A percentile compares a stretch with the other conserved stretches of the same genome.
Conservation (phyloP, 2,888 invertebrate species). For the Ophioninae sp. region DNA sequence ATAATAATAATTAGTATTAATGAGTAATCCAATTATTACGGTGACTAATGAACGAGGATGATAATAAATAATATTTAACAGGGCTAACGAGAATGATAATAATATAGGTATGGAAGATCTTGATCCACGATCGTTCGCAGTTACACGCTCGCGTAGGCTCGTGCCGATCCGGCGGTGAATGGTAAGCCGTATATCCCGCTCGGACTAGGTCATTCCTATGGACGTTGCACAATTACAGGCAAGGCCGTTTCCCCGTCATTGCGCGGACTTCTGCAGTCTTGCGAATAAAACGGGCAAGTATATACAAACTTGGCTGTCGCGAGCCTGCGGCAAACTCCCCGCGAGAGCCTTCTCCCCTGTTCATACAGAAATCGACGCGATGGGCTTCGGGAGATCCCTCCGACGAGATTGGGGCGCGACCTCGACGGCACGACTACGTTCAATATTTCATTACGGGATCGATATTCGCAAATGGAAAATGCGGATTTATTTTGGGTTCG, state of each 20-base stretch:
- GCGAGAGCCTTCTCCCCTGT: not conserved
- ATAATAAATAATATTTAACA: not conserved
- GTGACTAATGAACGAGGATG: too few relatives aligned
- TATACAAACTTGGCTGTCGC: conserved; percentile 23
- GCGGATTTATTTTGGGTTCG: too few relatives aligned
- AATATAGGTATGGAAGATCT: not conserved
- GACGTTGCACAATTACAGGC: conserved; percentile 72
- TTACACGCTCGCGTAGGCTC: conserved; percentile 44
- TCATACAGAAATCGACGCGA: not conserved
- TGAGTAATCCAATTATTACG: too few relatives aligned
- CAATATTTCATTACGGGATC: not conserved
- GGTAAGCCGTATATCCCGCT: conserved; percentile 65
- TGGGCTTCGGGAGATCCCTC: conserved; percentile 13
- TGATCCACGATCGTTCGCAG: conserved; percentile 20
- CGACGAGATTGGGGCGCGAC: not conserved
- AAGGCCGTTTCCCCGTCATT: conserved; percentile 72
- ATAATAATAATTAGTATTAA: not conserved
- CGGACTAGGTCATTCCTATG: conserved; percentile 73
- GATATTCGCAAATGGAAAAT: too few relatives aligned
- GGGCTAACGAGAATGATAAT: not conserved
- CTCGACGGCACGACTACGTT: conserved; percentile 2
- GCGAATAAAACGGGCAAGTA: conserved; percentile 28
- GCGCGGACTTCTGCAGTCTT: conserved; percentile 49
- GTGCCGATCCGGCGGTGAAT: conserved; percentile 72
- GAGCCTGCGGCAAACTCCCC: conserved; percentile 14